A percentile compares a stretch with the other conserved stretches of the same genome.
These are phyloP conservation scores for Pandion haliaetus DNA, from an alignment of 2,113 vertebrate species.

Conservation along the genomic window DNA sequence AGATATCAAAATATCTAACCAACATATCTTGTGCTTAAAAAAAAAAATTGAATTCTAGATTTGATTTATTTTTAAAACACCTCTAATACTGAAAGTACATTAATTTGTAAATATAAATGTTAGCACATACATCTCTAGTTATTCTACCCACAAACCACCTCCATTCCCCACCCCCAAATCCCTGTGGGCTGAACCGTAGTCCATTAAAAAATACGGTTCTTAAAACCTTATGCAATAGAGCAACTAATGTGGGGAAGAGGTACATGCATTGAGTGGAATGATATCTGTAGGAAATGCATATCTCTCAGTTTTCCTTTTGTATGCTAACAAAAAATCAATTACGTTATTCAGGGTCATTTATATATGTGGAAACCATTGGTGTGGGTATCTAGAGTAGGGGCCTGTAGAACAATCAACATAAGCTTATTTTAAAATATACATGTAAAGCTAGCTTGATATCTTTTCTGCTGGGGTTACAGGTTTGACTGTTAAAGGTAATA, in stretches of 20 bases:
- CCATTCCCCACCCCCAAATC: not conserved
- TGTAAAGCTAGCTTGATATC: not conserved
- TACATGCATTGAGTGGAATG: not conserved
- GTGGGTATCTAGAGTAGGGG: not conserved
- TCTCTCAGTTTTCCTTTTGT: not conserved
- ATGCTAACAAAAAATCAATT: not conserved
- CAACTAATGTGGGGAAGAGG: not conserved
- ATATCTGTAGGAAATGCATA: not conserved
- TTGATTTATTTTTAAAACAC: not conserved
- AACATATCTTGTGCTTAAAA: not conserved
- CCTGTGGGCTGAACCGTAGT: not conserved
- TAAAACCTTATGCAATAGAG: not conserved
- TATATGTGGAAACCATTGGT: not conserved
- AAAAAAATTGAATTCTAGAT: not conserved
- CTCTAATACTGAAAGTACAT: not conserved
- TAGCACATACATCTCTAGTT: not conserved
- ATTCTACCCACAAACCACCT: not conserved
- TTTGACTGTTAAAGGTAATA: not conserved
- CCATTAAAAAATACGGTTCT: not conserved
- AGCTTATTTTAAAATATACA: not conserved
- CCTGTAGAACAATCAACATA: not conserved
- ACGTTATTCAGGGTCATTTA: not conserved
- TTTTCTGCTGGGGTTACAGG: not conserved
- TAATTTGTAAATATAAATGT: not conserved
- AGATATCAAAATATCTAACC: not conserved